These are phyloP conservation scores for Pelmatolapia mariae DNA, from an alignment of 2,113 vertebrate species.

Conservation along the genomic window DNA sequence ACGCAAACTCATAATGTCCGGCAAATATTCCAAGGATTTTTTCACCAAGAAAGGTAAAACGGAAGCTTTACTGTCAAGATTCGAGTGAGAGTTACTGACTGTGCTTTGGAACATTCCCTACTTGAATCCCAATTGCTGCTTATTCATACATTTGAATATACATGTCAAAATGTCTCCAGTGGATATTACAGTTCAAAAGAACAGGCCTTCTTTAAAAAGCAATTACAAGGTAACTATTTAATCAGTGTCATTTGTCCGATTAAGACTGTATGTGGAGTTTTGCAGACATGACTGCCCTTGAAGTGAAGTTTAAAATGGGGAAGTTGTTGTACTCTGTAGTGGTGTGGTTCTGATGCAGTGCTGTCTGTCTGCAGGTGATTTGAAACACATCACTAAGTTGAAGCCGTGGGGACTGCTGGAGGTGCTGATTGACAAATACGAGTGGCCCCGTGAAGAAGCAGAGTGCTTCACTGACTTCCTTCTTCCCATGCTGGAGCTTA, in stretches of 20 bases:
- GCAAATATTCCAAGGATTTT: conserved; percentile 98
- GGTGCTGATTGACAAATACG: conserved; percentile 94
- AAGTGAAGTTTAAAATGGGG: not conserved
- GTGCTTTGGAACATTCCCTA: not conserved
- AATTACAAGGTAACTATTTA: not conserved
- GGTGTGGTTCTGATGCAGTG: not conserved
- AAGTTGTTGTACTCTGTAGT: not conserved
- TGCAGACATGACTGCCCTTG: fast-evolving
- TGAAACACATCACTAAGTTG: conserved; percentile 98
- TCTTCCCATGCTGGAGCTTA: conserved; percentile 92
- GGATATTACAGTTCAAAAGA: not conserved
- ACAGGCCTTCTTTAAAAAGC: not conserved
- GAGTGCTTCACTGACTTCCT: conserved; percentile 92
- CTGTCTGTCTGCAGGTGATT: conserved; percentile 76
- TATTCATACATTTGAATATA: not conserved
- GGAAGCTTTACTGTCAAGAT: conserved; percentile 10
- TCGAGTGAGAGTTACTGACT: not conserved
- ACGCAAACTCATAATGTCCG: conserved; percentile 89
- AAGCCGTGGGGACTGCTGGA: conserved; percentile 97
- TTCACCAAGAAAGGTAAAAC: conserved; percentile 98
- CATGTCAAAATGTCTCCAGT: not conserved
- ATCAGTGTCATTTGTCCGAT: not conserved
- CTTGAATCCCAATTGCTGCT: not conserved
- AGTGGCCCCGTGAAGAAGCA: conserved; percentile 90
- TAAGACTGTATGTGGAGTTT: not conserved